Evolutionary conservation across 2,113 vertebrate species (phyloP).

Genomic region (Telmatochromis sp.): DNA sequence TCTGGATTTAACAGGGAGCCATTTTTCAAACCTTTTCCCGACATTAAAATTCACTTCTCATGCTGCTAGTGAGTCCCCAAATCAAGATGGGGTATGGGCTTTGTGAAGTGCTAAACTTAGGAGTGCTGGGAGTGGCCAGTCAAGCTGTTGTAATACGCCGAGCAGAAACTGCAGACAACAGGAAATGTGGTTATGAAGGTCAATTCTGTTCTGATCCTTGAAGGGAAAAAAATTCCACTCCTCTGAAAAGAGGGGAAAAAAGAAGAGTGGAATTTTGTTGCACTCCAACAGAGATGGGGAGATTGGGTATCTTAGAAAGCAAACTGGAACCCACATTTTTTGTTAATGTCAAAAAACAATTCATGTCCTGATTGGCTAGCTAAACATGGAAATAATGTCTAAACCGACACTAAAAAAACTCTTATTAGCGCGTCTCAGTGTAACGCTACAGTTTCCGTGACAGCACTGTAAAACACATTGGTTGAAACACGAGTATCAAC

Average conservation of each 20-base stretch:
- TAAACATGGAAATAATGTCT: neutral
- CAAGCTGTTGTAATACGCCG: neutral
- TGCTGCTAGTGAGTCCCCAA: neutral
- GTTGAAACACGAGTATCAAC: neutral
- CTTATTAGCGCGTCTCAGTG: neutral
- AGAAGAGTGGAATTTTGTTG: neutral
- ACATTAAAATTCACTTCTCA: slow-evolving; percentile 7
- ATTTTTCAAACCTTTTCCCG: neutral
- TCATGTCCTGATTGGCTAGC: neutral
- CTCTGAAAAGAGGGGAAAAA: neutral
- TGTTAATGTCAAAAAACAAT: neutral
- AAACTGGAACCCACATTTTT: neutral
- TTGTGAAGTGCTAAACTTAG: slow-evolving; percentile 12
- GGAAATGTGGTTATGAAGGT: slow-evolving; percentile 31
- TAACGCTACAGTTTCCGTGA: neutral
- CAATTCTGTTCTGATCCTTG: neutral
- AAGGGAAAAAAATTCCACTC: neutral
- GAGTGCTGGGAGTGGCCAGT: neutral
- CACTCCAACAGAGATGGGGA: neutral
- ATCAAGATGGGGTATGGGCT: neutral
- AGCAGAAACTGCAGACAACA: neutral
- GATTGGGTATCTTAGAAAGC: neutral
- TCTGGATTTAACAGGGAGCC: neutral
- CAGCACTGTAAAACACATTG: neutral
- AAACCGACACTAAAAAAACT: neutral